A percentile compares a stretch with the other conserved stretches of the same genome.
These are phyloP conservation scores for Cacajao melanocephalus DNA, from an alignment of 2,797 vertebrate species.

Conservation along the genomic window DNA sequence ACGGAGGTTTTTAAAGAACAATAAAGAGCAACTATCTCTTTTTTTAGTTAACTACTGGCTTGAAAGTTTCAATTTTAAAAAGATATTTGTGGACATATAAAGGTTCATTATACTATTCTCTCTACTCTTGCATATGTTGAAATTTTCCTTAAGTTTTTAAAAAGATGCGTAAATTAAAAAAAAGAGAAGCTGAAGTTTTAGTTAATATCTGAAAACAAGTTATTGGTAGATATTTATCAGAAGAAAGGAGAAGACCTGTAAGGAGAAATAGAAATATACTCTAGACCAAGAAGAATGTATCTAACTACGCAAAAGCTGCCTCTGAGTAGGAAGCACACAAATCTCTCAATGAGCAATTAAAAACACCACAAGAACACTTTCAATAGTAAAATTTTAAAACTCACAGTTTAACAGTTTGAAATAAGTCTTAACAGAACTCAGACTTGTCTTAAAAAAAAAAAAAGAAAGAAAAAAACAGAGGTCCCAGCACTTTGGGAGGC, in stretches of 20 bases:
- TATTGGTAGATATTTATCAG: not conserved
- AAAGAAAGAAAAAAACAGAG: not conserved
- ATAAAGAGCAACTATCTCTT: not conserved
- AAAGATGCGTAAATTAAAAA: not conserved
- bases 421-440: slow-evolving; percentile 22
- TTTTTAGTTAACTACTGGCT: not conserved
- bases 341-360: not conserved
- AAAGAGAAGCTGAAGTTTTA: not conserved
- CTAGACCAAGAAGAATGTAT: not conserved
- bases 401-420: slow-evolving; percentile 23
- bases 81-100: not conserved
- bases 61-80: slow-evolving; percentile 25
- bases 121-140: not conserved
- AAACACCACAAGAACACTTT: slow-evolving; percentile 17
- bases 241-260: not conserved
- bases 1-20: slow-evolving; percentile 34
- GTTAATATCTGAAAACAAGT: slow-evolving; percentile 21
- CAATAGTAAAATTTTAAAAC: slow-evolving; percentile 32
- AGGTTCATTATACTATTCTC: not conserved
- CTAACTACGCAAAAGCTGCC: not conserved
- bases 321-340: not conserved
- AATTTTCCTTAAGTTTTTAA: slow-evolving; percentile 26
- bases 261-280: slow-evolving; percentile 3
- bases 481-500: no score
- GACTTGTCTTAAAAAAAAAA: not conserved